phyloP scores from a whole-genome alignment of 2,888 invertebrate species.

The Steromphala cineraria region DNA sequence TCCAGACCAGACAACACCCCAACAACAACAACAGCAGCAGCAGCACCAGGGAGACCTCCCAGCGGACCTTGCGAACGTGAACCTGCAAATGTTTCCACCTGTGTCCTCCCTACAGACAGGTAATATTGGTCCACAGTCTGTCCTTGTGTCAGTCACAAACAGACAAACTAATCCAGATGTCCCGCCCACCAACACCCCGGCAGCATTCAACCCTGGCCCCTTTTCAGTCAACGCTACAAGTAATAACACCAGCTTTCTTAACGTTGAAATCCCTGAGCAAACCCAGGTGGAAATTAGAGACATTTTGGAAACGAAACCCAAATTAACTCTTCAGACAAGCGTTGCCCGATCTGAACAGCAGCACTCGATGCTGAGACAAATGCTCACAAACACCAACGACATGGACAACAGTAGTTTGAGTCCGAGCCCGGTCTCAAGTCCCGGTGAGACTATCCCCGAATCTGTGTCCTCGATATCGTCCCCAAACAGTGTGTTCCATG shows the following conservation, averaged over 20 bases:
- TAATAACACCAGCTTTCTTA: neutral
- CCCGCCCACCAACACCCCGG: neutral
- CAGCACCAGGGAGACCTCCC: neutral
- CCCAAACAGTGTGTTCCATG: slow-evolving; percentile 36
- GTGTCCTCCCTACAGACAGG: neutral
- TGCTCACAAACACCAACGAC: slow-evolving; percentile 37
- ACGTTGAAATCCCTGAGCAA: neutral
- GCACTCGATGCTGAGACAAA: slow-evolving; percentile 34
- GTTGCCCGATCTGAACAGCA: neutral
- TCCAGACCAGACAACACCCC: no score
- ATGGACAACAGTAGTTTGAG: slow-evolving; percentile 34
- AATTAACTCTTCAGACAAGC: neutral
- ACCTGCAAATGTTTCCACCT: slow-evolving; percentile 2
- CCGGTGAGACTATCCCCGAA: slow-evolving; percentile 29
- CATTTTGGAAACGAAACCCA: neutral
- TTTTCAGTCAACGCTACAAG: neutral
- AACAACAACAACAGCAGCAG: neutral
- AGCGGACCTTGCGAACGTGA: neutral
- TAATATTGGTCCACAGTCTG: neutral
- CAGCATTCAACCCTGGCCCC: neutral
- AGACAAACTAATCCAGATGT: neutral
- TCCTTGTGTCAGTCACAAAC: slow-evolving; percentile 2
- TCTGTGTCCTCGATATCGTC: slow-evolving; percentile 40
- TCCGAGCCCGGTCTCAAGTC: slow-evolving; percentile 22
- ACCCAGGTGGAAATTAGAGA: neutral